Evolutionary conservation across 2,888 invertebrate species (phyloP).

Genomic region (Silvanus unidentatus): DNA sequence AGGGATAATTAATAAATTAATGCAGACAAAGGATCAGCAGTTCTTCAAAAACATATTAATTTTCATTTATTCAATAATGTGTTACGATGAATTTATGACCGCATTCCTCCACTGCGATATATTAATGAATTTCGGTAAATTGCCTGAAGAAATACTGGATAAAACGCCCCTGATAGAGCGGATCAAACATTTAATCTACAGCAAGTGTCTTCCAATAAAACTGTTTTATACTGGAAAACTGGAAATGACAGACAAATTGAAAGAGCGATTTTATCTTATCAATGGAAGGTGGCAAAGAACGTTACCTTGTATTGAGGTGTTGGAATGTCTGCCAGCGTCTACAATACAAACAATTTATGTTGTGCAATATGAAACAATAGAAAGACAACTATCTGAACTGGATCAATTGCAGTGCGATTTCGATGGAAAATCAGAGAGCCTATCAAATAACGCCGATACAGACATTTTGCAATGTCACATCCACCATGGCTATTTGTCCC

Average conservation of each 20-base stretch:
- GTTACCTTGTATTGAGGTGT: constrained; percentile 38
- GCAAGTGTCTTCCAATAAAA: constrained; percentile 34
- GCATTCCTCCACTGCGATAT: constrained; percentile 24
- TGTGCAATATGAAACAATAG: constrained; percentile 30
- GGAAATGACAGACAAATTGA: constrained; percentile 32
- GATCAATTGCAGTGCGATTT: neutral
- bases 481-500: constrained; percentile 25
- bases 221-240: constrained; percentile 31
- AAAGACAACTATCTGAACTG: neutral
- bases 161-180: constrained; percentile 26
- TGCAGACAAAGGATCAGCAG: constrained; percentile 16
- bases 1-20: constrained; percentile 22
- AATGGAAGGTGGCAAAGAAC: constrained; percentile 26
- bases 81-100: constrained; percentile 26
- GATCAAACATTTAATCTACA: constrained; percentile 28
- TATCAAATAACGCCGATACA: neutral
- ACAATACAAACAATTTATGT: constrained; percentile 34
- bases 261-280: constrained; percentile 34
- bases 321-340: constrained; percentile 28
- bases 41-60: constrained; percentile 27
- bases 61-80: constrained; percentile 30
- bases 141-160: constrained; percentile 14
- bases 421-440: neutral
- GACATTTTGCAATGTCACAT: constrained; percentile 11
- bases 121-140: constrained; percentile 20